Evolutionary conservation across 2,888 invertebrate species (phyloP), one percentile per base, ranked within the genome.

Genomic region (Melinopterus prodromus): DNA sequence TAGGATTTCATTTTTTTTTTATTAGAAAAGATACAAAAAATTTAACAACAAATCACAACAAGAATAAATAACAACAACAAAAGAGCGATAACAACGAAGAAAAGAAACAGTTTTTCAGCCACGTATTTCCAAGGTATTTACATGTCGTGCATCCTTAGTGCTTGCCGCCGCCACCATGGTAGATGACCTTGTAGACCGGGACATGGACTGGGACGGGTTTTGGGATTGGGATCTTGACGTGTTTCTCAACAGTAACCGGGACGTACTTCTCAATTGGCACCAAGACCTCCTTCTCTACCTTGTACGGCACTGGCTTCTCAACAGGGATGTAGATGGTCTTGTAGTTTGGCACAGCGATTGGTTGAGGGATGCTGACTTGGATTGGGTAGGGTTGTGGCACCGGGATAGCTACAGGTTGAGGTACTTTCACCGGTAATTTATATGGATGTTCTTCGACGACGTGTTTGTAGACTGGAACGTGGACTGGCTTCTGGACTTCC

Each of bases 261-360:
- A 93, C 93, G 0, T 93, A 92, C 85, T 94, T 94, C 81, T 94
- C 91, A 80, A 92, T 92, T 0, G 93, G 93, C 16, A 93, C 92
- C 69, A 92, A 92, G 0, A 94, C 92, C 6, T 90, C 89, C 84
- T 91, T 93, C 82, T 93, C 93, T 0, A 94, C 93, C 0, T 93
- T 93, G 85, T 93, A 94, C 0, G 94, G 94, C 0, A 94, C 93
- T 35, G 94, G 93, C 85, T 93, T 94, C 84, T 94, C 94, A 0
- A 94, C 92, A 0, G 94, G 94, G 35, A 94, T 91, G 0, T 92
- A 91, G 0, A 94, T 91, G 83, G 94, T 93, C 85, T 93, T 94
- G 26, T 93, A 90, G 2, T 94, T 91, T 0, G 94, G 94, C 1
- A 94, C 92, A 0, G 94, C 93, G 0, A 94, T 90, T 0, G 93